Conservation (phyloP, 2,113 vertebrate genomes). For the Misgurnus mizolepis region DNA sequence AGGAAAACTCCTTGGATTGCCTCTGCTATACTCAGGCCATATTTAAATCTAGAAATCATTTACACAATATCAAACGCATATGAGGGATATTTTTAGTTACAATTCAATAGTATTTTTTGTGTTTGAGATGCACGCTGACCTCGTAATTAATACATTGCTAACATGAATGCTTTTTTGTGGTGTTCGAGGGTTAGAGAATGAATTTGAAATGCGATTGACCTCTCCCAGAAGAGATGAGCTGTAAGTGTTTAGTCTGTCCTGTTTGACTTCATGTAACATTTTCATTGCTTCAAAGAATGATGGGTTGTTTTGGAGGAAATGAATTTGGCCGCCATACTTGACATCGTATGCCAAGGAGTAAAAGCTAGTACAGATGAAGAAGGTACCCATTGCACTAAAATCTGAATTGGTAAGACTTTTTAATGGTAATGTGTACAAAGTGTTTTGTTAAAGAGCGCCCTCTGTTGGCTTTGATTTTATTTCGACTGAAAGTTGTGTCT, state of each 20-base stretch:
- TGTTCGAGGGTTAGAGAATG: neutral
- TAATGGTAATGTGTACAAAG: neutral
- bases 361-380: constrained; percentile 27
- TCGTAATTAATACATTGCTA: constrained; percentile 31
- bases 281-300: neutral
- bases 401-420: constrained; percentile 8
- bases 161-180: constrained; percentile 18
- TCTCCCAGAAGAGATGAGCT: constrained; percentile 15
- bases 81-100: constrained; percentile 3
- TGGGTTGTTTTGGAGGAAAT: neutral
- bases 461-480: constrained; percentile 29
- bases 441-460: constrained; percentile 28
- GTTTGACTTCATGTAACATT: neutral
- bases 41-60: constrained; percentile 15
- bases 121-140: constrained; percentile 27
- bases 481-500: neutral
- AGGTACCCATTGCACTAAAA: constrained; percentile 42
- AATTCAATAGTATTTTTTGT: constrained; percentile 28
- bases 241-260: neutral
- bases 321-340: constrained; percentile 10
- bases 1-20: constrained; percentile 13
- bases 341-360: neutral
- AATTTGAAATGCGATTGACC: constrained; percentile 4
- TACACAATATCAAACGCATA: neutral
- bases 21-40: constrained; percentile 25